Percentiles rank a stretch among this genome's conserved stretches.
phyloP scores from a whole-genome alignment of 2,888 invertebrate species.

The Muscina levida region DNA sequence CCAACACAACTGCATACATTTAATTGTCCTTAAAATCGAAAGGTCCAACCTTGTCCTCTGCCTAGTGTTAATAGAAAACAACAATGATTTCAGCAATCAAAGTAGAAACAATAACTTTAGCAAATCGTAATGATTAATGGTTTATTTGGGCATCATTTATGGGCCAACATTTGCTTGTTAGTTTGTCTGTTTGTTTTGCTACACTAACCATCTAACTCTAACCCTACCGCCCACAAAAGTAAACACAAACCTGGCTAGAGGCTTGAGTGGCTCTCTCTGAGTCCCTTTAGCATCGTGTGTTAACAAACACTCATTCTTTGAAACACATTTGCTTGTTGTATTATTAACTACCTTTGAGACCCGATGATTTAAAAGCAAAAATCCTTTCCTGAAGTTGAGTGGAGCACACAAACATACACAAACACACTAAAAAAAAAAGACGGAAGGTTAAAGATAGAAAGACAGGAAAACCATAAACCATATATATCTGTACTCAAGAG shows the following conservation, averaged over 20 bases:
- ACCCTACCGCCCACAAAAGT: conserved; percentile 23
- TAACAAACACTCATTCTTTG: conserved; percentile 8
- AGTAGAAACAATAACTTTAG: conserved; percentile 4
- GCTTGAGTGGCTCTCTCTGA: too few species aligned
- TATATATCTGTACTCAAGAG: conserved; percentile 20
- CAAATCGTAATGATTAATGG: conserved; percentile 50
- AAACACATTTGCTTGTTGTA: conserved; percentile 16
- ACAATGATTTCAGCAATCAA: conserved; percentile 12
- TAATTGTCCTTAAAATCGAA: conserved; percentile 19
- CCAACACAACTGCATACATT: too few species aligned
- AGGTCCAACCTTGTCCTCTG: neutral
- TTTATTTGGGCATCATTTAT: conserved; percentile 31
- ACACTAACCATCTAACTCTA: neutral
- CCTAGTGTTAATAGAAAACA: conserved; percentile 4
- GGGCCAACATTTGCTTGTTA: conserved; percentile 4
- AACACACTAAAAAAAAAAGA: neutral
- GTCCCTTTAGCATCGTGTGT: neutral
- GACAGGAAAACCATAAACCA: conserved; percentile 18
- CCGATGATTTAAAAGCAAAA: conserved; percentile 30
- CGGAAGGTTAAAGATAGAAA: conserved; percentile 4
- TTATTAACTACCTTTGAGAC: conserved; percentile 44
- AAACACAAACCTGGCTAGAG: conserved; percentile 8
- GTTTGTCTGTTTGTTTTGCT: conserved; percentile 13
- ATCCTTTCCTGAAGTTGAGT: neutral
- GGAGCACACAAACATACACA: too few species aligned